phyloP scores from a whole-genome alignment of 2,888 invertebrate genomes.

The Reticulitermes lucifugus region DNA sequence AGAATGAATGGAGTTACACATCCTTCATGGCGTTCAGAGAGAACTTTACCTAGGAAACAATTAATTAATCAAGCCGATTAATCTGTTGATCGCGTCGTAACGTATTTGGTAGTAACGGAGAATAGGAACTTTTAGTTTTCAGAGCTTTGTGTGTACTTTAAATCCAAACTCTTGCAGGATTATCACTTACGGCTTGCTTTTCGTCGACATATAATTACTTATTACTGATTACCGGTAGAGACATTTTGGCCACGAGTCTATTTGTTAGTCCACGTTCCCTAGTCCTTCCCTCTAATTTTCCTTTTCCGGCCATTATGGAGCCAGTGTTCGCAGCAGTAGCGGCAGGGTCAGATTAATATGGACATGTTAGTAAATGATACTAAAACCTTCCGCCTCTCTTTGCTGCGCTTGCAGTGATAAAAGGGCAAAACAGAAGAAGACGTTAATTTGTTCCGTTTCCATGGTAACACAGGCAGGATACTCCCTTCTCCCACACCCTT shows the following conservation, averaged over 20 bases:
- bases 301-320: slow-evolving; percentile 17
- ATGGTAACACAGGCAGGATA: slow-evolving; percentile 35
- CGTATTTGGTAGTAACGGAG: too few relatives aligned
- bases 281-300: neutral
- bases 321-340: neutral
- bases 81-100: too few relatives aligned
- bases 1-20: too few relatives aligned
- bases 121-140: too few relatives aligned
- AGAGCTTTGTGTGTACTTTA: too few relatives aligned
- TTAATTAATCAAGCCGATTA: too few relatives aligned
- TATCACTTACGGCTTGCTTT: neutral
- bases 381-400: slow-evolving; percentile 22
- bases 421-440: slow-evolving; percentile 40
- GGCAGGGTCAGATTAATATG: slow-evolving; percentile 24
- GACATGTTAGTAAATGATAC: slow-evolving; percentile 32
- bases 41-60: too few relatives aligned
- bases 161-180: neutral
- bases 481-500: slow-evolving; percentile 19
- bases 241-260: slow-evolving; percentile 6
- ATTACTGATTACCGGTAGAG: neutral
- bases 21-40: too few relatives aligned
- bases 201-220: neutral
- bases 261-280: neutral
- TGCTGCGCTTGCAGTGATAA: slow-evolving; percentile 30
- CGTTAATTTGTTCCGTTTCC: slow-evolving; percentile 46